These are phyloP conservation scores for Morelia viridis DNA, from an alignment of 2,797 vertebrate genomes.

Conservation along the genomic window DNA sequence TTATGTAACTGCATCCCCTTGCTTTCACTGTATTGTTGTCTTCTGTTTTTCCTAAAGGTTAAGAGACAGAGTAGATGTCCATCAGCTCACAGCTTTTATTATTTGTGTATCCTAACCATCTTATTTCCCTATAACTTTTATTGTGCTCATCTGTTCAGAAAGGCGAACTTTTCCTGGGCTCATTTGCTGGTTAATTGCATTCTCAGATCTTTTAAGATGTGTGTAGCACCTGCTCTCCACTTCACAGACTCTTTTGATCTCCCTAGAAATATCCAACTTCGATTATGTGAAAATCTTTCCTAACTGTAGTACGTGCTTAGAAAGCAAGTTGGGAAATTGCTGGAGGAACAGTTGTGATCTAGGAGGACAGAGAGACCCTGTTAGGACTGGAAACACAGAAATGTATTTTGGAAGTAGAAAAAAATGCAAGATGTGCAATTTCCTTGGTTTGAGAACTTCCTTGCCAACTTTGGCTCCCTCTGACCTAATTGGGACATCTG, in stretches of 20 bases:
- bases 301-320: conserved; percentile 60
- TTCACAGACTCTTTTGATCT: conserved; percentile 74
- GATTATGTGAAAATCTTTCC: conserved; percentile 73
- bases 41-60: conserved; percentile 64
- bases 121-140: conserved; percentile 78
- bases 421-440: conserved; percentile 41
- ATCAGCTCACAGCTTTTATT: conserved; percentile 53
- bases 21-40: conserved; percentile 36
- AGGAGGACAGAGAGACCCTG: conserved; percentile 12
- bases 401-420: conserved; percentile 30
- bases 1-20: conserved; percentile 67
- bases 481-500: conserved; percentile 2
- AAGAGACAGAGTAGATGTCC: conserved; percentile 63
- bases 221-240: conserved; percentile 73
- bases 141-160: conserved; percentile 83
- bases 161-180: conserved; percentile 80
- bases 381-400: conserved; percentile 51
- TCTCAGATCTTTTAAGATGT: conserved; percentile 77
- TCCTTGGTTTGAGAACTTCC: conserved; percentile 30
- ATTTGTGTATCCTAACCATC: conserved; percentile 71
- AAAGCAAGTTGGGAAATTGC: conserved; percentile 67
- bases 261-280: conserved; percentile 73
- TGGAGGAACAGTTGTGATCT: conserved; percentile 55
- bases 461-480: conserved; percentile 20
- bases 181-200: conserved; percentile 95